These are phyloP conservation scores for Orientallactaga sibirica DNA, from an alignment of 2,797 vertebrate species.

Conservation along the genomic window DNA sequence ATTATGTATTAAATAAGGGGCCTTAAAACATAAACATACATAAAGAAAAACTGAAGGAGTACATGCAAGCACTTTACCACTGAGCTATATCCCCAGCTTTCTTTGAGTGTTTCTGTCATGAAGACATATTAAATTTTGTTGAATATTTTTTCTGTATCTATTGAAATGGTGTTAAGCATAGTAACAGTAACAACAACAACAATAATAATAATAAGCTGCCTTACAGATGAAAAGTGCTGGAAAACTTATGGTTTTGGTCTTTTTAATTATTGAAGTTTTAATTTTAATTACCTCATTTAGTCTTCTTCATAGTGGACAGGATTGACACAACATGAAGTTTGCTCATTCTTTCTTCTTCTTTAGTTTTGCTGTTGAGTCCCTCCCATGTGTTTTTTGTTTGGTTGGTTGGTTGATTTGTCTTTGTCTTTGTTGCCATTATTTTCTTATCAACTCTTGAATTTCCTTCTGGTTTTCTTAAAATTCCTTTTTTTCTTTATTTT, in stretches of 20 bases:
- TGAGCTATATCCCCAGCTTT: not conserved
- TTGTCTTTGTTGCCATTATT: constrained; percentile 9
- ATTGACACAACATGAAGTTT: not conserved
- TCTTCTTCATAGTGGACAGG: not conserved
- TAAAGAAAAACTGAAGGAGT: not conserved
- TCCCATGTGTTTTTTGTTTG: not conserved
- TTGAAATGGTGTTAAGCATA: not conserved
- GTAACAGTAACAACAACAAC: not conserved
- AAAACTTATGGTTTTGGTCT: not conserved
- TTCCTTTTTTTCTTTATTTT: not conserved
- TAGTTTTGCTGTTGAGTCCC: constrained; percentile 27
- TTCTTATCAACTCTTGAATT: constrained; percentile 37
- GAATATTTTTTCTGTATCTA: not conserved
- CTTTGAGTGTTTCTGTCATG: not conserved
- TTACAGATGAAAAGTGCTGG: not conserved
- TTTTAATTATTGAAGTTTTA: not conserved
- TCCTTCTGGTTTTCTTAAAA: not conserved
- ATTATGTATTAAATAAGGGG: not conserved
- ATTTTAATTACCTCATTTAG: not conserved
- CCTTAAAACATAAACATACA: not conserved
- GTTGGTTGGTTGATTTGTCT: no score
- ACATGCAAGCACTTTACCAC: not conserved
- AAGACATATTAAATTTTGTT: not conserved
- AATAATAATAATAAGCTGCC: not conserved
- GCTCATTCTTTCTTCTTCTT: constrained; percentile 23